Evolutionary conservation across 2,797 vertebrate species (phyloP), one percentile per base, ranked within the genome.

Genomic region (Etheostoma perlongum): DNA sequence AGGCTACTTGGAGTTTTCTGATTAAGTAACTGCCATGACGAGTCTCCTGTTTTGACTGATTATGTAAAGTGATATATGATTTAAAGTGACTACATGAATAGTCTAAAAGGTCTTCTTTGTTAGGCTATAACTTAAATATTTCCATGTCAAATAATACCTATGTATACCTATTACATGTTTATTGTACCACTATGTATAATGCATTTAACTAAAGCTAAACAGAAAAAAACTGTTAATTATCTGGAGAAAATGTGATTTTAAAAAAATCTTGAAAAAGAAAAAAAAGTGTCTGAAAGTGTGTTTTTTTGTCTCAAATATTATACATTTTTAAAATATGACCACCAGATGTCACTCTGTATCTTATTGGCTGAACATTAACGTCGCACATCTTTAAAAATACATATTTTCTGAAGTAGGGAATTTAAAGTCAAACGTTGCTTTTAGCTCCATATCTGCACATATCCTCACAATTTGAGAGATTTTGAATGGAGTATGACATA

Each of bases 301-400:
- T 36, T 40, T 21, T 21, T 5, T 4, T 30, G 21, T 44, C 0
- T 59, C 0, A 40, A 51, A 46, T 19, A n/a, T 7, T 63, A 8
- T 6, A 53, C 0, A 14, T 21, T 52, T 60, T 69, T 62, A 64
- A 74, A 71, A 60, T 11, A 40, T 40, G 72, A 54, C 82, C 86
- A 74, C 52, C 68, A 89, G 85, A 66, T 85, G 86, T 86, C 89
- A 52, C 87, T 62, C 4, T 63, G n/a, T 30, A 1, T 53, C 51
- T 48, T 47, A 33, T 5, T 11, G 36, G 36, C 36, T 40, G 3
- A 69, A 76, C 60, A 67, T 27, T 27, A 80, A 81, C 48, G 25
- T 70, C 71, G 27, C 58, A 78, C 63, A 76, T 70, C 47, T 63
- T 62, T 27, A 33, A 76, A 78, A 52, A 14, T n/a, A 58, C 19